Evolutionary conservation across 2,113 vertebrate species (phyloP).

Genomic region (Hydropotes inermis): DNA sequence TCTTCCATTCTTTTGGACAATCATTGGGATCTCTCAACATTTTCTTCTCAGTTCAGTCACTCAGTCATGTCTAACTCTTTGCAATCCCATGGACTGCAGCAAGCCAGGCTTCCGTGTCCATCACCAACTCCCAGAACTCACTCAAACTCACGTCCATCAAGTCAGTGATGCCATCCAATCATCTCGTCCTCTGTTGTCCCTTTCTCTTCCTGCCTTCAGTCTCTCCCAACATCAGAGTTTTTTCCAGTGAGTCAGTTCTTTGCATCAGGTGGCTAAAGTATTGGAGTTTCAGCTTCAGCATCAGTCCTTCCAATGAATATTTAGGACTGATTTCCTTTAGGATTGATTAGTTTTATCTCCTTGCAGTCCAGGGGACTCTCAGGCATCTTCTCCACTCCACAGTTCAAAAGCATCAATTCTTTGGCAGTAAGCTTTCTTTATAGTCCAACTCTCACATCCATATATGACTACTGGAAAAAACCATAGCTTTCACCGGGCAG

Average conservation of each 20-base stretch:
- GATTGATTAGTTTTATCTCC: not conserved
- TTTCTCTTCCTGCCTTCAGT: not conserved
- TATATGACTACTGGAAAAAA: not conserved
- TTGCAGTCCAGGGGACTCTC: not conserved
- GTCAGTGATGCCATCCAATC: not conserved
- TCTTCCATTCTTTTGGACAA: not conserved
- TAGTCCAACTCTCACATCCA: not conserved
- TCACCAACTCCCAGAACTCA: not conserved
- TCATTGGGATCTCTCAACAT: not conserved
- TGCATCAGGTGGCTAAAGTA: not conserved
- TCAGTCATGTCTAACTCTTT: not conserved
- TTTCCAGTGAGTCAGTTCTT: not conserved
- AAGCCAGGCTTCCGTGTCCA: not conserved
- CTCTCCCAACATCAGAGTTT: not conserved
- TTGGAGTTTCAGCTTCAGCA: not conserved
- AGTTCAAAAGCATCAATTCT: not conserved
- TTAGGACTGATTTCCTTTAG: not conserved
- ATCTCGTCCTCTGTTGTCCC: not conserved
- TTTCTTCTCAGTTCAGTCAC: not conserved
- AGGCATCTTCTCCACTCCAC: not conserved
- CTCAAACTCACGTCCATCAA: not conserved
- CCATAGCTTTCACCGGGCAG: not conserved
- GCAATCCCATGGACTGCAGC: not conserved
- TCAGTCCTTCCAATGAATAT: not conserved
- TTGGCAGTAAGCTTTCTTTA: not conserved